Percentiles rank a stretch among this genome's conserved stretches.
These are phyloP conservation scores for Corythaixoides concolor DNA, from an alignment of 2,113 vertebrate genomes.

Conservation along the genomic window DNA sequence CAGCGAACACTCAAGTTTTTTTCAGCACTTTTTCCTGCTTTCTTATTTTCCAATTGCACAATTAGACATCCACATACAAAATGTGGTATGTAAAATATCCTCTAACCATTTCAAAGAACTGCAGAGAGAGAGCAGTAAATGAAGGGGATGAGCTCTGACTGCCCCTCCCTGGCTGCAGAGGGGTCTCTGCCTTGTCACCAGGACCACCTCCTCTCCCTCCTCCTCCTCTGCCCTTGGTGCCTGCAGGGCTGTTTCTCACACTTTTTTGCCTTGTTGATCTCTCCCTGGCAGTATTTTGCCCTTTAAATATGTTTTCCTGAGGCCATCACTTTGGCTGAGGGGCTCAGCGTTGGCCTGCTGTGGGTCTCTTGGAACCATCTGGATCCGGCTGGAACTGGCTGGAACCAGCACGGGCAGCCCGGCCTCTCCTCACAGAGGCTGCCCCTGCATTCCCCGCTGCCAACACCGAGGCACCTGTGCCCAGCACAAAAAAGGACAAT, in stretches of 20 bases:
- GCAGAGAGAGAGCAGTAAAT: neutral
- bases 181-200: rapidly evolving
- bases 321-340: neutral
- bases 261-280: rapidly evolving
- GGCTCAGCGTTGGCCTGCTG: neutral
- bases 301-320: neutral
- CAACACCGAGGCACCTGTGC: neutral
- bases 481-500: neutral
- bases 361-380: rapidly evolving
- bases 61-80: neutral
- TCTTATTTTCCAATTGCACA: neutral
- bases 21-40: neutral
- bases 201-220: neutral
- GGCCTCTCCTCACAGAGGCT: neutral
- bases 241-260: neutral
- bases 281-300: neutral
- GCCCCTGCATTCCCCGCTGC: no score
- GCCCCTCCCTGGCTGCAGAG: rapidly evolving
- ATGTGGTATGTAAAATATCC: neutral
- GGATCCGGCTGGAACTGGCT: rapidly evolving
- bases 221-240: neutral
- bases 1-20: neutral
- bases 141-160: neutral
- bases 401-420: rapidly evolving
- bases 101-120: neutral